phyloP scores from a whole-genome alignment of 2,888 invertebrate species.

The Tubulanus polymorphus region DNA sequence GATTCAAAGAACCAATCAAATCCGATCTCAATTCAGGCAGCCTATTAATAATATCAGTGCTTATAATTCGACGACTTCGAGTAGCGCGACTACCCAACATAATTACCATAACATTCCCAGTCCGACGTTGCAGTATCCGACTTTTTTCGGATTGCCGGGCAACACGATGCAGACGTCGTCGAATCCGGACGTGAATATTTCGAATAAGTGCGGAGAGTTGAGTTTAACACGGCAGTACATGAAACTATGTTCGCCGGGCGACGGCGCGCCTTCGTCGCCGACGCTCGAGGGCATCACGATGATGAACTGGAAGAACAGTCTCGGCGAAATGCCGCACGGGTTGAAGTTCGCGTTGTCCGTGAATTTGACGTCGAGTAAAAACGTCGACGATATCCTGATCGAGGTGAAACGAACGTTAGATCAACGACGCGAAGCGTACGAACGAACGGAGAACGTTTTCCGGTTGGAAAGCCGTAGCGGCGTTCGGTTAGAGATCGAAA shows the following conservation, averaged over 20 bases:
- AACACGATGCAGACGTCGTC: background rate
- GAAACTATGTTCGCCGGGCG: conserved; percentile 3
- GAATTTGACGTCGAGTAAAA: conserved; percentile 11
- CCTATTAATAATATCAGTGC: background rate
- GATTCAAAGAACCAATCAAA: background rate
- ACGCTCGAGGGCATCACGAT: background rate
- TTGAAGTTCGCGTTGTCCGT: conserved; percentile 7
- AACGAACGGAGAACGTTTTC: conserved; percentile 50
- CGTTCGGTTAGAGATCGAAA: conserved; percentile 78
- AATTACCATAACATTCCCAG: conserved; percentile 3
- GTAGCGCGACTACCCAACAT: too few relatives aligned
- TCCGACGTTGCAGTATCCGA: background rate
- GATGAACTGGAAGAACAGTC: conserved; percentile 13
- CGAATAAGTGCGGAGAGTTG: background rate
- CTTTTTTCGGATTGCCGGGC: background rate
- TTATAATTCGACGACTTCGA: background rate
- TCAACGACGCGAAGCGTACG: conserved; percentile 47
- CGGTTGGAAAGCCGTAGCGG: conserved; percentile 77
- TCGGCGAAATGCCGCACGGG: conserved; percentile 9
- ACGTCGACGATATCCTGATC: conserved; percentile 63
- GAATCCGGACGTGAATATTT: conserved; percentile 1
- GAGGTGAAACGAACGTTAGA: conserved; percentile 76
- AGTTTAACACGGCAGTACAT: background rate
- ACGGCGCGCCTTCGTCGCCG: background rate
- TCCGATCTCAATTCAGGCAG: background rate